These are phyloP conservation scores for Platynereis dumerilii DNA, from an alignment of 2,888 invertebrate species.

Conservation along the genomic window DNA sequence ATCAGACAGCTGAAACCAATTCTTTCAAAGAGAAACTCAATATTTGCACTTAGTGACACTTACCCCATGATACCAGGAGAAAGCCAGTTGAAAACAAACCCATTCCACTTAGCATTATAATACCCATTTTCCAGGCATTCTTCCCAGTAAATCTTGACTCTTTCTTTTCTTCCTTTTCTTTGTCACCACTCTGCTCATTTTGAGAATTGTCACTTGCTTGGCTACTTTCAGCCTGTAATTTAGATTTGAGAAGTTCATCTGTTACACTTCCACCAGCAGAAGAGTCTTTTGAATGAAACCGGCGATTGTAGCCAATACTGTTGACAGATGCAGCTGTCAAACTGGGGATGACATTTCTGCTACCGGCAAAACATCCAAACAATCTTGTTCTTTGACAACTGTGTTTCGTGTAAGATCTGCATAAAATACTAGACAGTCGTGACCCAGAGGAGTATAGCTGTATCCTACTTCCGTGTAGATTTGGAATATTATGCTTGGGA, in stretches of 20 bases:
- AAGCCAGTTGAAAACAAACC: conserved; percentile 37
- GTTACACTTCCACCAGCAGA: conserved; percentile 1
- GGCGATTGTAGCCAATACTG: too few species aligned
- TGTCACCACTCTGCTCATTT: conserved; percentile 6
- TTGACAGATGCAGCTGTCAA: too few species aligned
- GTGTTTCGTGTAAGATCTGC: neutral
- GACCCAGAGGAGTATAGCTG: too few species aligned
- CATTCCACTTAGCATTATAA: conserved; percentile 42
- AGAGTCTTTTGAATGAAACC: neutral
- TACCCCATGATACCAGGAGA: conserved; percentile 46
- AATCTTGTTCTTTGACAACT: too few species aligned
- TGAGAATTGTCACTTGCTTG: neutral
- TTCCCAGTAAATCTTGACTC: conserved; percentile 47
- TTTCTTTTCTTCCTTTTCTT: conserved; percentile 27
- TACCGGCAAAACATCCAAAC: too few species aligned
- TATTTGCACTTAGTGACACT: too few species aligned
- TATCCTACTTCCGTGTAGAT: too few species aligned
- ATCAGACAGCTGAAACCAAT: too few species aligned
- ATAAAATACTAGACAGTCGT: neutral
- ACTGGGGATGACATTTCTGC: too few species aligned
- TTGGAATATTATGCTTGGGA: too few species aligned
- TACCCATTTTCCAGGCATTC: conserved; percentile 54
- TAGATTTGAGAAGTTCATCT: conserved; percentile 18
- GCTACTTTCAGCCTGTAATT: conserved; percentile 3
- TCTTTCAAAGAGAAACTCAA: too few species aligned